Conservation (phyloP, 2,113 vertebrate genomes). For the Platanista minor region DNA sequence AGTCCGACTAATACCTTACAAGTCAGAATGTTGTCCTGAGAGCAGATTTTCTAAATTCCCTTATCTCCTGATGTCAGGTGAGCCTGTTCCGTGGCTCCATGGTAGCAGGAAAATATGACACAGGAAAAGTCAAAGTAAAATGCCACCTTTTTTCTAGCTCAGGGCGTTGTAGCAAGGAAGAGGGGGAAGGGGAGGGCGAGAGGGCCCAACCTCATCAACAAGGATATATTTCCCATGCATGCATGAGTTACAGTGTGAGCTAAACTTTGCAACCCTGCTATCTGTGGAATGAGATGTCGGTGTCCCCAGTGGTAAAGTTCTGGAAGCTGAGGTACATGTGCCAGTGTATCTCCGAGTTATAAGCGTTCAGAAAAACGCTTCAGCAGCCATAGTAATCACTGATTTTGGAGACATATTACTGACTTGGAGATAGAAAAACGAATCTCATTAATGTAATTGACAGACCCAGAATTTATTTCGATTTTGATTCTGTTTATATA, state of each 20-base stretch:
- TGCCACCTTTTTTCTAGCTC: background rate
- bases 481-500: background rate
- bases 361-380: background rate
- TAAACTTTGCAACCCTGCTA: background rate
- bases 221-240: background rate
- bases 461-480: background rate
- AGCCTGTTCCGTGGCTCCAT: background rate
- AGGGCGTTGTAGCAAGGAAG: background rate
- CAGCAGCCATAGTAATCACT: background rate
- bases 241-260: background rate
- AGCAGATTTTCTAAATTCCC: conserved; percentile 53
- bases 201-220: background rate
- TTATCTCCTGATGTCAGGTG: conserved; percentile 42
- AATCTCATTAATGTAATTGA: background rate
- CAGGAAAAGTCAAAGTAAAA: background rate
- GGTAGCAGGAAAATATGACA: background rate
- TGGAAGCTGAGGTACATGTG: too few relatives aligned
- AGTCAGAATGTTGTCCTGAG: conserved; percentile 18
- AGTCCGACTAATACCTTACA: conserved; percentile 13
- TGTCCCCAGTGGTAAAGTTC: too few relatives aligned
- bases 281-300: too few relatives aligned
- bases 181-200: too few relatives aligned
- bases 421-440: background rate
- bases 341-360: background rate
- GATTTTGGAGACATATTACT: background rate